Conservation (phyloP, 2,888 invertebrate genomes). For the Synergus japonicus region DNA sequence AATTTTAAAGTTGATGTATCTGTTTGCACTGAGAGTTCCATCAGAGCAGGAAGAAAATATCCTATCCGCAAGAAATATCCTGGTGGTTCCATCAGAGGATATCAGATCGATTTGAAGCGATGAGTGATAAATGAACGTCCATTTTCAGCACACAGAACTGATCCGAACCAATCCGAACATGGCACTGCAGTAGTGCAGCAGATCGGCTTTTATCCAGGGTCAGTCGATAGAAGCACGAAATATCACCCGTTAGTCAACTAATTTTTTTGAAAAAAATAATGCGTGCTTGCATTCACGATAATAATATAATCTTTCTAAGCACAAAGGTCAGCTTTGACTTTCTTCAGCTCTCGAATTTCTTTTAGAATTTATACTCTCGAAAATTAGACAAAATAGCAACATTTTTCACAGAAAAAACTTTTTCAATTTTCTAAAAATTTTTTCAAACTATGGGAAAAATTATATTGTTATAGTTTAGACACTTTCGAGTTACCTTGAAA, state of each 20-base stretch:
- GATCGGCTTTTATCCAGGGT: conserved; percentile 36
- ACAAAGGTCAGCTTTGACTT: neutral
- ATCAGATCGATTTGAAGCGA: conserved; percentile 24
- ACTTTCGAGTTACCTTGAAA: neutral
- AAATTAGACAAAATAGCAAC: neutral
- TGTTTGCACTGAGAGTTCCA: conserved; percentile 21
- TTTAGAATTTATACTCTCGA: neutral
- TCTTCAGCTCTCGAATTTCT: neutral
- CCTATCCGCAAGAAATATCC: conserved; percentile 22
- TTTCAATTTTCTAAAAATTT: neutral
- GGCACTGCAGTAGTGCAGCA: conserved; percentile 15
- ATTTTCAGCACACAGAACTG: conserved; percentile 22
- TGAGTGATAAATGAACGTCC: conserved; percentile 42
- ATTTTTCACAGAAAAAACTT: neutral
- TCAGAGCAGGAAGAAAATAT: conserved; percentile 1
- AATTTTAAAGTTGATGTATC: conserved; percentile 3
- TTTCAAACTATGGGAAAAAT: neutral
- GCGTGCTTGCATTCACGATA: conserved; percentile 7
- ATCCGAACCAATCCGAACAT: conserved; percentile 1
- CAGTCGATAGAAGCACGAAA: conserved; percentile 31
- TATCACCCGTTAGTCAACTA: neutral
- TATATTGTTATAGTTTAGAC: neutral
- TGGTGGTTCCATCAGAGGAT: conserved; percentile 35
- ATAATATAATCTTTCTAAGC: conserved; percentile 9
- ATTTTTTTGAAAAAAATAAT: neutral